Percentiles rank a stretch among this genome's conserved stretches.
These are phyloP conservation scores for Diceros bicornis DNA, from an alignment of 2,797 vertebrate species.

Conservation along the genomic window DNA sequence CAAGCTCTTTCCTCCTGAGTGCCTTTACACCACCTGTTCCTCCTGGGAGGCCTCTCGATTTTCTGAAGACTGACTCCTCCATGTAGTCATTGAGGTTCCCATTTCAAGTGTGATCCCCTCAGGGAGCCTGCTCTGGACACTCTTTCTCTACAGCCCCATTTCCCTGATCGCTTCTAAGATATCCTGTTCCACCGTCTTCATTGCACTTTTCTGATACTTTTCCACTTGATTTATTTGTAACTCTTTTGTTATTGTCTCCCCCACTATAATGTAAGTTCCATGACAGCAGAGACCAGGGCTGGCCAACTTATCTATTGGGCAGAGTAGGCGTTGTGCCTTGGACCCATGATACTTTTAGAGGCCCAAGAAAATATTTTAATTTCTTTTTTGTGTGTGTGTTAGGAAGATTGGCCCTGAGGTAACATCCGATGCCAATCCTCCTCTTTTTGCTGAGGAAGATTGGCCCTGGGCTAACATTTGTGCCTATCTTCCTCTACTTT, in stretches of 20 bases:
- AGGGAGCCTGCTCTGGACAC: background rate
- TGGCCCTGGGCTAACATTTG: too few relatives aligned
- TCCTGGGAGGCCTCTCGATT: background rate
- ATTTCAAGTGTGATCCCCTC: background rate
- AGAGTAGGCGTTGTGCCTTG: background rate
- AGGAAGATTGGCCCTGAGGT: too few relatives aligned
- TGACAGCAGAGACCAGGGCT: background rate
- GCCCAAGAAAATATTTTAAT: background rate
- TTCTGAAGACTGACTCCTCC: background rate
- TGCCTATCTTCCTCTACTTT: too few relatives aligned
- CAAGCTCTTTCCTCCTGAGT: background rate
- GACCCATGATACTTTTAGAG: background rate
- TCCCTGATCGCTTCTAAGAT: background rate
- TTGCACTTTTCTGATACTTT: background rate
- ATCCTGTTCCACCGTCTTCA: background rate
- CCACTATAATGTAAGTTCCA: background rate
- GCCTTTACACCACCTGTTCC: background rate
- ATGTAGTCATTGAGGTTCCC: background rate
- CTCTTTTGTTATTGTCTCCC: background rate
- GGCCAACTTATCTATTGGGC: background rate
- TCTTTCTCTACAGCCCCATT: background rate
- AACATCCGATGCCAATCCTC: too few relatives aligned
- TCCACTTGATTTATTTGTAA: background rate
- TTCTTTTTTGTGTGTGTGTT: too few relatives aligned
- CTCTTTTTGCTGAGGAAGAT: too few relatives aligned